phyloP scores from a whole-genome alignment of 2,797 vertebrate genomes.

The Lycodopsis pacificus region DNA sequence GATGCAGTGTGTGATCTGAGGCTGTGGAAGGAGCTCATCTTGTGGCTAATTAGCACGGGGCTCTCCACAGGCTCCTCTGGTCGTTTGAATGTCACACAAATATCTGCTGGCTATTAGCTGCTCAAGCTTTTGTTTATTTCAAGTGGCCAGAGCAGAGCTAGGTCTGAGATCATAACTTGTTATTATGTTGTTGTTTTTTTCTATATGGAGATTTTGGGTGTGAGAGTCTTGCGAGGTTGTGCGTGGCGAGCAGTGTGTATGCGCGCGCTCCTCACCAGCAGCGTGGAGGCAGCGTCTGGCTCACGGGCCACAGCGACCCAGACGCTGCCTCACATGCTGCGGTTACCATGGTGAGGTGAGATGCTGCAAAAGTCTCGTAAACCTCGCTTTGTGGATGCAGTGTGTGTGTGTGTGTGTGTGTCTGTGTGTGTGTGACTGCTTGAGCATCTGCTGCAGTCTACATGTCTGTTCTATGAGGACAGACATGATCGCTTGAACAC shows the following conservation, averaged over 20 bases:
- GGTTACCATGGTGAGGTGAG: conserved; percentile 63
- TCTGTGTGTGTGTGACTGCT: conserved; percentile 24
- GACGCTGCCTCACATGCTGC: conserved; percentile 64
- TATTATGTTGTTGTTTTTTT: not conserved
- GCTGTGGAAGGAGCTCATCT: conserved; percentile 25
- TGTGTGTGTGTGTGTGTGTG: conserved; percentile 3
- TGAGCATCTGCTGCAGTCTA: conserved; percentile 46
- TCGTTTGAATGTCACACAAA: conserved; percentile 34
- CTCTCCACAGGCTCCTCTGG: conserved; percentile 25
- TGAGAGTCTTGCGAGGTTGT: conserved; percentile 4
- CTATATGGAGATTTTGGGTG: not conserved
- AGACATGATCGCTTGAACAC: conserved; percentile 40
- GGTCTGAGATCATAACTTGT: not conserved
- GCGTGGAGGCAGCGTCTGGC: conserved; percentile 35
- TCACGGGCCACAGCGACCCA: conserved; percentile 46
- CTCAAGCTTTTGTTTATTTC: not conserved
- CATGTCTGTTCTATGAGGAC: conserved; percentile 32
- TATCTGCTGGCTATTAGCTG: conserved; percentile 19
- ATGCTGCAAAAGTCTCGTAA: conserved; percentile 25
- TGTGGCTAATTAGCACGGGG: conserved; percentile 49
- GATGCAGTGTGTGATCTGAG: conserved; percentile 26
- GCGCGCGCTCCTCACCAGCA: conserved; percentile 9
- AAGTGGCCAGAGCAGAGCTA: conserved; percentile 27
- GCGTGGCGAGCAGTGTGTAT: not conserved
- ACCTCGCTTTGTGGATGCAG: not conserved